These are phyloP conservation scores for Meiosimyza platycephala DNA, from an alignment of 2,888 invertebrate species.

Conservation along the genomic window DNA sequence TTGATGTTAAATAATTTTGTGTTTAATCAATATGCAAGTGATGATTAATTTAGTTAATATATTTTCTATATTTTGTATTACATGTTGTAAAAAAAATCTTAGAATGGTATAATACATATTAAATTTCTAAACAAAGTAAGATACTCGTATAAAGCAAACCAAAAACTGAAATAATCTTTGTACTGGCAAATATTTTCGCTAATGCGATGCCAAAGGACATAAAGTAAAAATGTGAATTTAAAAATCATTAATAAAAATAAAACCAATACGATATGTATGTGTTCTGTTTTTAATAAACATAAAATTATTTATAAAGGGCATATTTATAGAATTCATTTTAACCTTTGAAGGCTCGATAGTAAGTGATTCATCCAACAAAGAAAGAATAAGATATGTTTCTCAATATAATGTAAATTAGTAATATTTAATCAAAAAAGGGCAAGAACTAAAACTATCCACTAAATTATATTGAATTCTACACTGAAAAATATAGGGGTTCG, in stretches of 20 bases:
- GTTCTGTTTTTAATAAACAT: conserved; percentile 15
- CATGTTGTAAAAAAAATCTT: conserved; percentile 6
- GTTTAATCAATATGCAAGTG: neutral
- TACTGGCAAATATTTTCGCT: neutral
- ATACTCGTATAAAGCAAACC: neutral
- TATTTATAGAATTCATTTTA: no score
- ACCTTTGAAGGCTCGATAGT: no score
- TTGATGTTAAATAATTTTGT: conserved; percentile 6
- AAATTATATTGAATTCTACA: no score
- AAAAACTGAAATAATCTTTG: conserved; percentile 10
- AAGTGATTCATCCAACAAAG: no score
- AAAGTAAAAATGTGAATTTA: conserved; percentile 14
- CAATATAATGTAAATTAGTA: no score
- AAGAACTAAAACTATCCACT: no score
- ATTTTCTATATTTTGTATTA: conserved; percentile 15
- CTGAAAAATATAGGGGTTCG: no score
- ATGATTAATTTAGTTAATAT: conserved; percentile 13
- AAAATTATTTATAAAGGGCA: neutral
- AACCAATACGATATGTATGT: conserved; percentile 27
- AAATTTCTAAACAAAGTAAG: neutral
- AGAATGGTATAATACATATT: conserved; percentile 10
- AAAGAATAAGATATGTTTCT: no score
- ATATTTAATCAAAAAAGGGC: no score
- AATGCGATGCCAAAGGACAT: conserved; percentile 3
- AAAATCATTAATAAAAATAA: conserved; percentile 20